These are phyloP conservation scores for Byasa hedistus DNA, from an alignment of 2,888 invertebrate genomes.

Conservation along the genomic window DNA sequence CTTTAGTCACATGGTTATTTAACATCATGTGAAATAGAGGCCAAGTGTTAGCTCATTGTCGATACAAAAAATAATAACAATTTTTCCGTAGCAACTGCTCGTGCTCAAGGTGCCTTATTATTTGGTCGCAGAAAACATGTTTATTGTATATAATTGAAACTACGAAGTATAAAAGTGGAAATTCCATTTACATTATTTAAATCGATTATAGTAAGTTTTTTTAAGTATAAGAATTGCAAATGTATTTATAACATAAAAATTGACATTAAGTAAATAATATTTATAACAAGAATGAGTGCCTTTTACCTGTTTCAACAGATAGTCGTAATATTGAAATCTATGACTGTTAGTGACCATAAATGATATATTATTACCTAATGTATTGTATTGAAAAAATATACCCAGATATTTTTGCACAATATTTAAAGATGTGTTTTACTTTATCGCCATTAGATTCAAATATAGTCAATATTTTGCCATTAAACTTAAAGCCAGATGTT, in stretches of 20 bases:
- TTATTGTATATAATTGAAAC: conserved; percentile 23
- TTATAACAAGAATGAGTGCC: conserved; percentile 72
- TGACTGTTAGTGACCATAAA: conserved; percentile 71
- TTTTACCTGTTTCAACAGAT: conserved; percentile 60
- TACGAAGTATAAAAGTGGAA: conserved; percentile 25
- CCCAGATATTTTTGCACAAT: conserved; percentile 75
- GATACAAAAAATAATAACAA: conserved; percentile 32
- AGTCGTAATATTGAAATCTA: conserved; percentile 56
- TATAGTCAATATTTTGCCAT: not conserved
- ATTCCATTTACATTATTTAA: conserved; percentile 34
- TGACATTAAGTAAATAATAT: conserved; percentile 39
- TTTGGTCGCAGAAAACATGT: conserved; percentile 34
- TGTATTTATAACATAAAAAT: conserved; percentile 30
- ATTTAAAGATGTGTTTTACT: conserved; percentile 39
- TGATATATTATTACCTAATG: conserved; percentile 63
- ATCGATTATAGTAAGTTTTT: conserved; percentile 17
- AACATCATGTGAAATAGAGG: too few relatives aligned
- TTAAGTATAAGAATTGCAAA: conserved; percentile 20
- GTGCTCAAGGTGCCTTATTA: conserved; percentile 60
- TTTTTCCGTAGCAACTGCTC: conserved; percentile 46
- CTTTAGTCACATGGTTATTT: too few relatives aligned
- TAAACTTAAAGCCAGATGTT: too few relatives aligned
- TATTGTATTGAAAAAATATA: conserved; percentile 67
- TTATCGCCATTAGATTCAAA: not conserved
- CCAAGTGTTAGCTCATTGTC: not conserved